Evolutionary conservation across 37 sponge, comb jelly and placozoan genomes (phyloP), one percentile per base, ranked within the genome.

Genomic region (Axinella damicornis): DNA sequence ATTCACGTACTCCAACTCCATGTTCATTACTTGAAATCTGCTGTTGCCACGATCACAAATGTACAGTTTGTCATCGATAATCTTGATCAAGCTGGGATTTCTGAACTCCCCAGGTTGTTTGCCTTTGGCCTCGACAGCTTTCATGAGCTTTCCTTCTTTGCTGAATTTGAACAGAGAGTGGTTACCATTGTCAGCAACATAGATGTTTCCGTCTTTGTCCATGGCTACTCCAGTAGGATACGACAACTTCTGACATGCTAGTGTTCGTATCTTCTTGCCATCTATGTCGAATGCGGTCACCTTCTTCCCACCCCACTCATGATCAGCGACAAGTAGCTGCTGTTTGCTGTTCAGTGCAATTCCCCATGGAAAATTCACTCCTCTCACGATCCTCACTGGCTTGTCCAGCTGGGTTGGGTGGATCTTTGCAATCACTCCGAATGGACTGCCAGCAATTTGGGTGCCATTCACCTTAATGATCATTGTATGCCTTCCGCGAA

Each of bases 201-300:
- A 80, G 25, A 80, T 80, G 57, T 80, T 67, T 36, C 55, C 81
- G 0, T 80, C 70, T 13, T 66, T 53, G 57, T 80, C 81, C 20
- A 80, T 70, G 2, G 70, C 69, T 20, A 80, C 38, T 11, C 81
- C 70, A 22, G 5, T 11, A 5, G 35, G 53, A 64, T 52, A 39
- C 17, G 61, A 2, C 19, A 77, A 77, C 37, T 63, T 35, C 22
- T 61, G 31, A 12, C 30, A 28, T 28, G 25, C n/a, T 25, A 79
- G 46, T 1, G 1, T 53, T 11, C 18, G 38, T 27, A 67, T 14
- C 28, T 35, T 66, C 68, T 65, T 79, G 19, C 69, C 80, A 16
- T 67, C 55, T 53, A 5, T 65, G 19, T 66, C 56, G 2, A 79
- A 32, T 5, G 67, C 34, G 5, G 46, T 57, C 5, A 66, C 56